A percentile compares a stretch with the other conserved stretches of the same genome.
Evolutionary conservation across 2,113 vertebrate genomes (phyloP).

Genomic region (Phalacrocorax aristotelis): DNA sequence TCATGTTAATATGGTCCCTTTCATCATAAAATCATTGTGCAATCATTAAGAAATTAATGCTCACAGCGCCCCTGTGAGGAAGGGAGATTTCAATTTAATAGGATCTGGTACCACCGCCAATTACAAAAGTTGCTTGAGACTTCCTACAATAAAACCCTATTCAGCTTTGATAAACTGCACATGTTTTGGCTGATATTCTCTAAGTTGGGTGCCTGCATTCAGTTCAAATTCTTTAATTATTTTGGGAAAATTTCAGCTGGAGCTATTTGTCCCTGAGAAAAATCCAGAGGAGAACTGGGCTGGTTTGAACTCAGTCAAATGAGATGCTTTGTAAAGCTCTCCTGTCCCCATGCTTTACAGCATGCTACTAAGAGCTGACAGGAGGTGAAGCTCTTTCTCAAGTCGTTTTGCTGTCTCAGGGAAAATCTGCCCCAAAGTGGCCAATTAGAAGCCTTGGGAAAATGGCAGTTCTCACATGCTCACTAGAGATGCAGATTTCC

Average conservation of each 20-base stretch:
- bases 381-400: slow-evolving; percentile 28
- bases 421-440: slow-evolving; percentile 40
- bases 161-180: neutral
- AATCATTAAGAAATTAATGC: slow-evolving; percentile 55
- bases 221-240: neutral
- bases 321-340: neutral
- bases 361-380: slow-evolving; percentile 3
- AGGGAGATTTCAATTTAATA: slow-evolving; percentile 42
- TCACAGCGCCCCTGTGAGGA: slow-evolving; percentile 55
- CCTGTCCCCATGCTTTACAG: neutral
- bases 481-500: slow-evolving; percentile 33
- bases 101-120: neutral
- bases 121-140: neutral
- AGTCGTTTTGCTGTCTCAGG: neutral
- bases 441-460: slow-evolving; percentile 55
- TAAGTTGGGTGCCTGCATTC: neutral
- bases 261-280: neutral
- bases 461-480: neutral
- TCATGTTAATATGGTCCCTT: slow-evolving; percentile 7
- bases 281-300: neutral
- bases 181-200: neutral
- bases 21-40: slow-evolving; percentile 19
- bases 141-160: neutral
- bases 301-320: neutral
- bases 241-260: neutral